These are phyloP conservation scores for Peromyscus californicus DNA, from an alignment of 2,113 vertebrate species.

Conservation along the genomic window DNA sequence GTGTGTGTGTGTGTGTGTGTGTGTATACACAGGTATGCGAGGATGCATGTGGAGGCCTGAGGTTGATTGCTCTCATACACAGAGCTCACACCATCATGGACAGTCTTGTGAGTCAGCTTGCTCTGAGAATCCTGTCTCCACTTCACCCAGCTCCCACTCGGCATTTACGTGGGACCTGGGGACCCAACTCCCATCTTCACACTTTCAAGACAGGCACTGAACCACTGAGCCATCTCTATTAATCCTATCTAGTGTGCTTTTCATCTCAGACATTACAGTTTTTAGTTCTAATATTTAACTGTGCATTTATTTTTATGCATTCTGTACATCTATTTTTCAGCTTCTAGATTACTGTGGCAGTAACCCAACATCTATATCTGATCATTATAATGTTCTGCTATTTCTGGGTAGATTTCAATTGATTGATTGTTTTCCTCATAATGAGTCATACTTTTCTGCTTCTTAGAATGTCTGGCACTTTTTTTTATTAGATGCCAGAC, in stretches of 20 bases:
- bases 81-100: neutral
- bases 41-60: neutral
- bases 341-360: neutral
- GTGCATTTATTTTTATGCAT: neutral
- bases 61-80: neutral
- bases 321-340: neutral
- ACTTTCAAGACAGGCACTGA: too few species aligned
- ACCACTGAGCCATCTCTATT: neutral
- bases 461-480: slow-evolving; percentile 16
- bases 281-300: neutral
- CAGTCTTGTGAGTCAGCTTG: neutral
- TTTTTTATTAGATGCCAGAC: slow-evolving; percentile 56
- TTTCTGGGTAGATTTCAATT: slow-evolving; percentile 40
- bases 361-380: neutral
- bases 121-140: neutral
- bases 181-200: neutral
- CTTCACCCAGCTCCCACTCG: neutral
- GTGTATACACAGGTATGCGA: neutral
- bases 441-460: slow-evolving; percentile 55
- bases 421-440: slow-evolving; percentile 46
- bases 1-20: neutral
- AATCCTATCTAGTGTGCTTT: neutral
- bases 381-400: slow-evolving; percentile 39
- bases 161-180: neutral
- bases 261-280: slow-evolving; percentile 4